Conservation (phyloP, 2,888 invertebrate species). For the Emesis furor region DNA sequence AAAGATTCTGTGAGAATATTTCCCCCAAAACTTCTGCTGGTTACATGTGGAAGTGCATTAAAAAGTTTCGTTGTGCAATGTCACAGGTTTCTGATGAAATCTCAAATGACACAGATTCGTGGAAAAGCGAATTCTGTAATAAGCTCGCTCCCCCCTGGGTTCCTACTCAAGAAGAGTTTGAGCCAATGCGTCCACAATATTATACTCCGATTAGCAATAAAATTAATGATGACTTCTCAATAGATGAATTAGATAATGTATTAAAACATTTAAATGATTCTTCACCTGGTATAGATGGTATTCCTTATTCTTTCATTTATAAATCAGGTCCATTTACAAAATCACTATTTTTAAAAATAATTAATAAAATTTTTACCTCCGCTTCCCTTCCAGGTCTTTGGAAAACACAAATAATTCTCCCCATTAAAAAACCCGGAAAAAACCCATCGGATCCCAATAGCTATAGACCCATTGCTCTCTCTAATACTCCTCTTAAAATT, state of each 20-base stretch:
- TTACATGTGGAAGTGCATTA: background rate
- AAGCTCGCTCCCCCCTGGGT: background rate
- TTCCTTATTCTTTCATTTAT: background rate
- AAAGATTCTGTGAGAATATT: background rate
- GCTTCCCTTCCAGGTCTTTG: background rate
- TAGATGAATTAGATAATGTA: background rate
- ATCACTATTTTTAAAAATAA: background rate
- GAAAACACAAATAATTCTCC: background rate
- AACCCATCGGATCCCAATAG: background rate
- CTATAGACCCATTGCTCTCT: background rate
- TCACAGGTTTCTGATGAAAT: background rate
- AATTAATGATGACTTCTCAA: background rate
- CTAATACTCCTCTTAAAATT: background rate
- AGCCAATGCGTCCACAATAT: background rate
- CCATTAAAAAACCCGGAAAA: background rate
- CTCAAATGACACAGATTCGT: background rate
- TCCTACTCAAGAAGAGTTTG: background rate
- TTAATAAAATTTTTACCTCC: background rate
- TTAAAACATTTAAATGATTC: background rate
- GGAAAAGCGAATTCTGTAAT: background rate
- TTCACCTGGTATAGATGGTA: background rate
- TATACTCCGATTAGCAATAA: background rate
- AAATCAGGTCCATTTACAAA: background rate
- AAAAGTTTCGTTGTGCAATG: background rate
- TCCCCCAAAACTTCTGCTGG: background rate